phyloP scores from a whole-genome alignment of 2,888 invertebrate species.

The Maniola hyperantus region DNA sequence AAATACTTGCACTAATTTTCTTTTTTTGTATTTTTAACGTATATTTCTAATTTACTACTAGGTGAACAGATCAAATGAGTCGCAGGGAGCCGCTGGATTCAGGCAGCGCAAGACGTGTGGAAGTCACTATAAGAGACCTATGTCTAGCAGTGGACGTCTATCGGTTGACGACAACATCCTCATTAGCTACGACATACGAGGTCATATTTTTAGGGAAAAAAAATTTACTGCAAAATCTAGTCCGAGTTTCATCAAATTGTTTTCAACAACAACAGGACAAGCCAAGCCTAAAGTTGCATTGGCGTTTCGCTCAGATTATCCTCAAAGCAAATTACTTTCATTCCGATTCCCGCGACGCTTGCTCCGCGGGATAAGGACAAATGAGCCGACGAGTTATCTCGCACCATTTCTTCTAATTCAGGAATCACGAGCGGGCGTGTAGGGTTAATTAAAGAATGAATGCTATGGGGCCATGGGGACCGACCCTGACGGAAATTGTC shows the following conservation, averaged over 20 bases:
- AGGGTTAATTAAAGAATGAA: constrained; percentile 70
- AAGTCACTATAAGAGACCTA: no score
- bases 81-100: no score
- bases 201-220: no score
- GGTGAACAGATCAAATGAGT: no score
- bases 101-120: no score
- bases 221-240: not conserved
- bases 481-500: constrained; percentile 63
- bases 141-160: no score
- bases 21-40: no score
- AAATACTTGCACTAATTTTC: no score
- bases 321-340: constrained; percentile 38
- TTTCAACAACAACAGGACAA: no score
- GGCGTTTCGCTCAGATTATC: constrained; percentile 8
- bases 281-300: not conserved
- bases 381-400: constrained; percentile 64
- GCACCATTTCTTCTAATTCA: constrained; percentile 71
- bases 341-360: constrained; percentile 38
- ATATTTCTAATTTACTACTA: no score
- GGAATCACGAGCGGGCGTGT: constrained; percentile 50
- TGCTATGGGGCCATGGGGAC: constrained; percentile 47
- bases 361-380: constrained; percentile 61
- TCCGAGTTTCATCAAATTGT: constrained; percentile 2
- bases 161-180: no score
- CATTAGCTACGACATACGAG: no score